phyloP scores from a whole-genome alignment of 2,888 invertebrate genomes.

The Nebria brevicollis region DNA sequence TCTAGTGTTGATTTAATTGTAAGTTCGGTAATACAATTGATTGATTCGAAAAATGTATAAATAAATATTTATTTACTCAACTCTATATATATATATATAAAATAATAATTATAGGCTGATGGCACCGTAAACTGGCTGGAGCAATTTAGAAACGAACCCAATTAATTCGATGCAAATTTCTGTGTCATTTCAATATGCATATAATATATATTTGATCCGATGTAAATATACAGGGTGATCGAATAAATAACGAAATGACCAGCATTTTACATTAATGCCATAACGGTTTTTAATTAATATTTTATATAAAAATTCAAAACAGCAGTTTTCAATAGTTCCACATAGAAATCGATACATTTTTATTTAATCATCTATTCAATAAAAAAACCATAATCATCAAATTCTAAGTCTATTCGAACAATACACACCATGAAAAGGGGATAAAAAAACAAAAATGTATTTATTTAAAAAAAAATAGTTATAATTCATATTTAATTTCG shows the following conservation, averaged over 20 bases:
- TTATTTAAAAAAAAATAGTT: too few relatives aligned
- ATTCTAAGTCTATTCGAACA: too few relatives aligned
- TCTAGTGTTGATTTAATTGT: background rate
- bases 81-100: background rate
- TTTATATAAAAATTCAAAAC: slow-evolving; percentile 23
- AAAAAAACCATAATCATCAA: too few relatives aligned
- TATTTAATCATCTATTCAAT: background rate
- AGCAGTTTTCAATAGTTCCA: background rate
- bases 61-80: too few relatives aligned
- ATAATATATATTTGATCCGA: background rate
- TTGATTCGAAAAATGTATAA: too few relatives aligned
- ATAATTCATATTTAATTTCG: too few relatives aligned
- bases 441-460: too few relatives aligned
- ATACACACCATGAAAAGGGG: too few relatives aligned
- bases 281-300: slow-evolving; percentile 42
- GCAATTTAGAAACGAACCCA: background rate
- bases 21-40: background rate
- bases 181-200: slow-evolving; percentile 31
- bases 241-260: slow-evolving; percentile 31
- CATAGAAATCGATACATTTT: background rate
- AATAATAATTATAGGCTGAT: background rate
- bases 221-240: background rate
- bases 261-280: slow-evolving; percentile 41
- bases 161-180: slow-evolving; percentile 25
- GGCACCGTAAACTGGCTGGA: background rate